These are phyloP conservation scores for Synchiropus splendidus DNA, from an alignment of 2,113 vertebrate genomes.

Conservation along the genomic window DNA sequence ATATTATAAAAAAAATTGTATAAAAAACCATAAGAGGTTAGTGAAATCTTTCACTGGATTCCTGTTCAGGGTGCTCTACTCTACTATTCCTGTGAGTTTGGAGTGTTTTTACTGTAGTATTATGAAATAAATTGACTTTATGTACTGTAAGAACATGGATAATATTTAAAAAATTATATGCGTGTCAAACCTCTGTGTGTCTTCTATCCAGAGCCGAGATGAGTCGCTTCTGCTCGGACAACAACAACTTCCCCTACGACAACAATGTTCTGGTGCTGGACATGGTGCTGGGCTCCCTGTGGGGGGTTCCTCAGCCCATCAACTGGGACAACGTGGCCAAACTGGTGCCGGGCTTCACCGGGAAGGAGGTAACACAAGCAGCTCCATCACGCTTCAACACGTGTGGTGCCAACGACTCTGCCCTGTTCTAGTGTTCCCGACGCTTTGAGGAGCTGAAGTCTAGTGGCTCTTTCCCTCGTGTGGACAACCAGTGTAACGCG, in stretches of 20 bases:
- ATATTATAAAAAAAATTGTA: too few relatives aligned
- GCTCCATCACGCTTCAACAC: too few relatives aligned
- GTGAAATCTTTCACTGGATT: too few relatives aligned
- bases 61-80: too few relatives aligned
- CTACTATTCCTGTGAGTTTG: too few relatives aligned
- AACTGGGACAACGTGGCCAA: slow-evolving; percentile 93
- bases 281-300: slow-evolving; percentile 88
- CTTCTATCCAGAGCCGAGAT: slow-evolving; percentile 58
- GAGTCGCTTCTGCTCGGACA: slow-evolving; percentile 86
- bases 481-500: slow-evolving; percentile 82
- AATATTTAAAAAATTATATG: too few relatives aligned
- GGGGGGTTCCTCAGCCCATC: slow-evolving; percentile 81
- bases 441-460: slow-evolving; percentile 92
- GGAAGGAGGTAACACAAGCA: slow-evolving; percentile 84
- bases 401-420: too few relatives aligned
- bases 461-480: slow-evolving; percentile 72
- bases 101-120: too few relatives aligned
- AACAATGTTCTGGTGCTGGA: slow-evolving; percentile 92
- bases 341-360: slow-evolving; percentile 87
- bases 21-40: too few relatives aligned
- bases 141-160: too few relatives aligned
- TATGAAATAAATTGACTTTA: too few relatives aligned
- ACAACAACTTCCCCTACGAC: slow-evolving; percentile 90
- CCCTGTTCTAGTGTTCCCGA: slow-evolving; percentile 76
- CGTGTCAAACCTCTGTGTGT: too few relatives aligned